These are phyloP conservation scores for Holothuria leucospilota DNA, from an alignment of 53 echinoderm and acorn worm genomes.

Conservation along the genomic window DNA sequence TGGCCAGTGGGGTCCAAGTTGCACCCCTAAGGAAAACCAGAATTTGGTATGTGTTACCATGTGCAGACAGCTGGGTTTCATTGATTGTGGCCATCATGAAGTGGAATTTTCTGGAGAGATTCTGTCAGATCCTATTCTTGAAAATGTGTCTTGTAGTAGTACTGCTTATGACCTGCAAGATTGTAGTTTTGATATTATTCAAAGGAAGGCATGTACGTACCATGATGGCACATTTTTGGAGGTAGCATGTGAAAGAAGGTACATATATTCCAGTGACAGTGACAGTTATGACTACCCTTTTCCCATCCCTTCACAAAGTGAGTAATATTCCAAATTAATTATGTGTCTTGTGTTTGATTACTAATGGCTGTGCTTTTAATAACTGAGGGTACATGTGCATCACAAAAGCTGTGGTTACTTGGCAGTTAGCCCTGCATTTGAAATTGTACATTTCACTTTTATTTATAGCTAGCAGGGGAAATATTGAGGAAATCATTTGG, in stretches of 20 bases:
- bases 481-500: too few species aligned
- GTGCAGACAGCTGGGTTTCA: slow-evolving; percentile 3
- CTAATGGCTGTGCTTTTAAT: too few species aligned
- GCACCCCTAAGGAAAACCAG: background rate
- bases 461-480: too few species aligned
- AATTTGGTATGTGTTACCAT: background rate
- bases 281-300: too few species aligned
- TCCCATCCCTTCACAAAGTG: too few species aligned
- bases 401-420: too few species aligned
- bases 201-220: background rate
- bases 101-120: background rate
- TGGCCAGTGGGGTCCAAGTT: slow-evolving; percentile 9
- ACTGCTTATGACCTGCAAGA: background rate
- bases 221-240: background rate
- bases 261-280: background rate
- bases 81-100: background rate
- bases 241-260: background rate
- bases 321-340: too few species aligned
- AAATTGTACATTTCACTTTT: too few species aligned
- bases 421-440: too few species aligned
- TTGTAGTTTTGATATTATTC: background rate
- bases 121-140: background rate
- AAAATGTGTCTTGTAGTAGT: background rate
- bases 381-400: too few species aligned
- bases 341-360: too few species aligned